Base-by-base conservation (phyloP, 2,113 vertebrate genomes). In the Scalopus aquaticus region DNA sequence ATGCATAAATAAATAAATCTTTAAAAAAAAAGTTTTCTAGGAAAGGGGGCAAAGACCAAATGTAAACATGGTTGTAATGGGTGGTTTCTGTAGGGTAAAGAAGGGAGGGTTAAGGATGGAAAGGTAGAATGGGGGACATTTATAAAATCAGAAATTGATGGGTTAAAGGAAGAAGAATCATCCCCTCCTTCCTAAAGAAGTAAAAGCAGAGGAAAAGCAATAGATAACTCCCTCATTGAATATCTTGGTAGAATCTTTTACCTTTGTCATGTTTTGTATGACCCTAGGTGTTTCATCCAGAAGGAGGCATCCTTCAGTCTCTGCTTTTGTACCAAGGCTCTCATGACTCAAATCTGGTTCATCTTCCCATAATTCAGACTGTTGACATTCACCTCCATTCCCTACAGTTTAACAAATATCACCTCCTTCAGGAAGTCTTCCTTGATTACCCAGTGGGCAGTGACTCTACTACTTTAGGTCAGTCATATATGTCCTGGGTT, bases 361-460 rank as follows among this genome's bases (percentile, higher is more conserved):
- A 8, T 24, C 37, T 64, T 65, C n/a, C 22, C 60, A 67, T 37
- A 56, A 16, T 28, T 78, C 77, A 44, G 20, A 19, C 24, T 88
- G 19, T 12, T 86, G 51, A 54, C 58, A 16, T 39, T n/a, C 12
- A 39, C 11, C 60, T 30, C 28, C 60, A 62, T 62, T 62, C 9
- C 17, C 28, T 56, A 39, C 10, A 46, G 7, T 24, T 88, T 46
- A 79, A n/a, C n/a, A n/a, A 54, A 83, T n/a, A 37, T 49, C n/a
- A 28, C 67, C 30, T 91, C 42, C 22, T 88, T 70, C 91, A 49
- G 20, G 92, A 82, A 93, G 44, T 20, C 74, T 88, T 79, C 70
- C 42, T 39, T 78, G 35, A 82, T 83, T 58, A 83, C 58, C 58
- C 51, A 54, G 30, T 64, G 70, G 39, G 22, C 72, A 82, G 51